Conservation (phyloP, 64 coral and sea anemone genomes). For the Montipora sp. region DNA sequence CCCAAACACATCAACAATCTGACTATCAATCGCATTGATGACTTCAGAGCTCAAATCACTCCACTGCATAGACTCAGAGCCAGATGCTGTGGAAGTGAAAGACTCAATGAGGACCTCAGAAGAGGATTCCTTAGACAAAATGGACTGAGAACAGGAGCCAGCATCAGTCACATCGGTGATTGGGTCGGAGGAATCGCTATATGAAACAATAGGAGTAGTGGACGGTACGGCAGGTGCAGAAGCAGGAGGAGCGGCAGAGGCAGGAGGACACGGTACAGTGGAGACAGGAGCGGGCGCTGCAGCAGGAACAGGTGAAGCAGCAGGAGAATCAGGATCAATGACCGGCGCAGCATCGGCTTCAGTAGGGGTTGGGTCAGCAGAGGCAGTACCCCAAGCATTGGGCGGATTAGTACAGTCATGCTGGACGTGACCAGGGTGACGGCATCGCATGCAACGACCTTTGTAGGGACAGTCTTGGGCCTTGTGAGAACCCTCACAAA, state of each 20-base stretch:
- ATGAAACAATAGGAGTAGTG: no score
- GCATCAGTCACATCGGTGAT: neutral
- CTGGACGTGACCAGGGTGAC: no score
- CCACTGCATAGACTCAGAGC: no score
- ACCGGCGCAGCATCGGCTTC: neutral
- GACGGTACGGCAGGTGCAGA: neutral
- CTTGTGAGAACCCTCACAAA: no score
- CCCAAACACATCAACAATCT: no score
- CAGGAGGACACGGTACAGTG: neutral
- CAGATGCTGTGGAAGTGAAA: neutral
- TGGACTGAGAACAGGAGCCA: neutral
- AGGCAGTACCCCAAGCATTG: neutral
- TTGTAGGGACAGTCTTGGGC: no score
- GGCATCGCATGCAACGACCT: no score
- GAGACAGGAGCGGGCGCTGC: neutral
- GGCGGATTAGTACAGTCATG: neutral
- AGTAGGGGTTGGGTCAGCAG: neutral
- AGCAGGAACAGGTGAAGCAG: neutral
- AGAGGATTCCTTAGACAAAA: neutral
- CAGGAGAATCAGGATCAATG: neutral
- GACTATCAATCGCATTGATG: no score
- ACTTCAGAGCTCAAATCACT: no score
- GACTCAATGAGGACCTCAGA: neutral
- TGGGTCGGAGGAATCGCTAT: no score
- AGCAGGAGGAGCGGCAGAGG: neutral